phyloP scores from a whole-genome alignment of 2,888 invertebrate species.

The Escarpia spicata region DNA sequence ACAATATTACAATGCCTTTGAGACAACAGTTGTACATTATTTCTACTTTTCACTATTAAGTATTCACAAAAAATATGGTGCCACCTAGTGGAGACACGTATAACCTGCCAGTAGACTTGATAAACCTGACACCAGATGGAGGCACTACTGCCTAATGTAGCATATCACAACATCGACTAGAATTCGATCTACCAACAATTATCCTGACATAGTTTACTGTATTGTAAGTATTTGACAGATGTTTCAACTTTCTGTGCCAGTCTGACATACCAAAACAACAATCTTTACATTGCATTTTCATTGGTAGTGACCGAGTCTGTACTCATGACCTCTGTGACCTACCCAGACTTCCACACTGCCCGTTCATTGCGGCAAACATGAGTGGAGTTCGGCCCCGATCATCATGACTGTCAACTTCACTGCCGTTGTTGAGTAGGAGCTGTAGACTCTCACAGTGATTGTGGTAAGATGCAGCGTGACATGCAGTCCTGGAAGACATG shows the following conservation, averaged over 20 bases:
- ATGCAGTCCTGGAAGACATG: conserved; percentile 66
- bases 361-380: conserved; percentile 71
- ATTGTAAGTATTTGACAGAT: neutral
- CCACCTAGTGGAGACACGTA: neutral
- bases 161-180: neutral
- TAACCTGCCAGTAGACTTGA: neutral
- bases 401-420: conserved; percentile 70
- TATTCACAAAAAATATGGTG: neutral
- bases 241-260: neutral
- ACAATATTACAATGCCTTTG: too few species aligned
- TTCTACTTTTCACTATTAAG: too few species aligned
- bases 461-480: conserved; percentile 72
- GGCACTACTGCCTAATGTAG: neutral
- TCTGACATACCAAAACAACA: neutral
- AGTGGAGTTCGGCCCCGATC: conserved; percentile 71
- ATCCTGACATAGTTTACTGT: neutral
- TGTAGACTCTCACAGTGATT: conserved; percentile 71
- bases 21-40: too few species aligned
- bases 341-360: conserved; percentile 71
- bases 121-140: neutral
- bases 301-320: neutral
- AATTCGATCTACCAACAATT: neutral
- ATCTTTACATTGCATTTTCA: neutral
- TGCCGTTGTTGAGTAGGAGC: conserved; percentile 69
- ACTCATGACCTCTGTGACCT: conserved; percentile 39